Evolutionary conservation across 2,797 vertebrate species (phyloP).

Genomic region (Bucorvus abyssinicus): DNA sequence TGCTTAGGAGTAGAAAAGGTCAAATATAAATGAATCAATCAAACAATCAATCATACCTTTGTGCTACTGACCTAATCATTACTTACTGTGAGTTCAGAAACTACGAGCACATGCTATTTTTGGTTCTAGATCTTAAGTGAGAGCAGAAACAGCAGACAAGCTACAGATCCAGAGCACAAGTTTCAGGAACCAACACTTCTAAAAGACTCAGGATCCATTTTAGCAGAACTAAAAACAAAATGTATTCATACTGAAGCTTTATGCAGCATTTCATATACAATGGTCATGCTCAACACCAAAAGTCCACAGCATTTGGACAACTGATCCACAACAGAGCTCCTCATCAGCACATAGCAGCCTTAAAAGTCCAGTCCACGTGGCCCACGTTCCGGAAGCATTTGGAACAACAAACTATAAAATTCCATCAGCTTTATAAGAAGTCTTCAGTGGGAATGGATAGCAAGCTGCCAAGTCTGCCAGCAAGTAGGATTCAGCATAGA

Average conservation of each 20-base stretch:
- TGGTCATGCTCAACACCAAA: neutral
- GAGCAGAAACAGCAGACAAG: neutral
- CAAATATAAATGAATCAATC: neutral
- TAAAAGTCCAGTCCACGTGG: accelerated
- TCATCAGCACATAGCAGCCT: neutral
- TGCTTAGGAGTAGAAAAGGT: neutral
- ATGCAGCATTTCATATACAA: accelerated
- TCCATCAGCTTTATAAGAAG: neutral
- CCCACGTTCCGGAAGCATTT: accelerated
- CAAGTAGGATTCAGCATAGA: neutral
- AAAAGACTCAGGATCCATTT: neutral
- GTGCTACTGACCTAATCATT: neutral
- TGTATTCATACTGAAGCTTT: neutral
- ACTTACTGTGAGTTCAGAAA: neutral
- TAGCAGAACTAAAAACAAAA: neutral
- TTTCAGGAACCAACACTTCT: neutral
- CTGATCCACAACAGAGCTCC: neutral
- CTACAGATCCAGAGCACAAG: accelerated
- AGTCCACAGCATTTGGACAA: neutral
- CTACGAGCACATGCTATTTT: neutral
- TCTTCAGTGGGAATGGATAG: neutral
- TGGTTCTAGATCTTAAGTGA: neutral
- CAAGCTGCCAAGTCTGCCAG: neutral
- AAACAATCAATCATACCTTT: neutral
- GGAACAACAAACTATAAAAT: neutral